These are phyloP conservation scores for Emmelina monodactyla DNA, from an alignment of 2,888 invertebrate species.

Conservation along the genomic window DNA sequence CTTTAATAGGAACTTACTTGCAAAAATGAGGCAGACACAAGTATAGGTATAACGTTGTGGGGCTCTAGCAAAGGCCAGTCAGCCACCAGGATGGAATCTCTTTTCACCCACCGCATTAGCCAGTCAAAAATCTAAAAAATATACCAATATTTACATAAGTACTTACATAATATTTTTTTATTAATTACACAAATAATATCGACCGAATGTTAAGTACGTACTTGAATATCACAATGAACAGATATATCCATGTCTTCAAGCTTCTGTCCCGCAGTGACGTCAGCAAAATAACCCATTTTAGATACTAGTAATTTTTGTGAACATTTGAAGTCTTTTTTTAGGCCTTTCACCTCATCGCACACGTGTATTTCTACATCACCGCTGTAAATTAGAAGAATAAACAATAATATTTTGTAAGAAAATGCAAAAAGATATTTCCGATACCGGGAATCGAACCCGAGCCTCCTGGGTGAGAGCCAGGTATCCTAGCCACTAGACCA, in stretches of 20 bases:
- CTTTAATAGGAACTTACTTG: too few relatives aligned
- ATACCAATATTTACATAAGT: not conserved
- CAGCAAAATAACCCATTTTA: slow-evolving; percentile 96
- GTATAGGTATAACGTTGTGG: slow-evolving; percentile 87
- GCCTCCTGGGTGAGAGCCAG: slow-evolving; percentile 70
- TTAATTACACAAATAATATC: not conserved
- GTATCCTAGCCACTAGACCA: slow-evolving; percentile 71
- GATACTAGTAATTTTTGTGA: slow-evolving; percentile 84
- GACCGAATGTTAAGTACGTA: too few relatives aligned
- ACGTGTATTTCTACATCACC: slow-evolving; percentile 93
- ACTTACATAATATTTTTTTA: not conserved
- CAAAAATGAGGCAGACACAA: slow-evolving; percentile 93
- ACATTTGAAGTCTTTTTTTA: slow-evolving; percentile 89
- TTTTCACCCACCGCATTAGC: slow-evolving; percentile 96
- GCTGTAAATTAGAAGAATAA: slow-evolving; percentile 41
- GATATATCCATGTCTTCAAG: slow-evolving; percentile 95
- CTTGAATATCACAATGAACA: slow-evolving; percentile 94
- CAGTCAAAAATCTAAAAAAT: slow-evolving; percentile 82
- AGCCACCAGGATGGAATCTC: slow-evolving; percentile 70
- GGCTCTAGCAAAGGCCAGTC: slow-evolving; percentile 78
- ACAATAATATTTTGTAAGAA: not conserved
- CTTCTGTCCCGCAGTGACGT: slow-evolving; percentile 82
- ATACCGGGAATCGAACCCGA: slow-evolving; percentile 68
- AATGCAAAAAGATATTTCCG: slow-evolving; percentile 36
- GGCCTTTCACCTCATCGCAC: slow-evolving; percentile 90